Conservation (phyloP, 2,113 vertebrate species). For the Haemorhous mexicanus region DNA sequence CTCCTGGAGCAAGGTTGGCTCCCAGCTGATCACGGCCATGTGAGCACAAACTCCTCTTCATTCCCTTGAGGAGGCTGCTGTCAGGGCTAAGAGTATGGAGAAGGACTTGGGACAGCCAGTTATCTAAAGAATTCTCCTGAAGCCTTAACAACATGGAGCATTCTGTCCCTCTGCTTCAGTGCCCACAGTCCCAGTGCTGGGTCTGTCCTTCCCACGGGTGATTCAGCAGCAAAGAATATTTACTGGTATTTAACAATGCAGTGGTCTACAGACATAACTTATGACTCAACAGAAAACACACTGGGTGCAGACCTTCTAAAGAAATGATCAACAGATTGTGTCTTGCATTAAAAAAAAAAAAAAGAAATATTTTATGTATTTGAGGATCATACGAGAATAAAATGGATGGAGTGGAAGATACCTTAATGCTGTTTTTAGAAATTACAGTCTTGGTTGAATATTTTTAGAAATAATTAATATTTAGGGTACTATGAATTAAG, state of each 20-base stretch:
- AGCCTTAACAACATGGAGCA: neutral
- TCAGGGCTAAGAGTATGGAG: neutral
- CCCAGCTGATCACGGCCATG: neutral
- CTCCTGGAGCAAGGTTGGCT: neutral
- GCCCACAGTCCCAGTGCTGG: neutral
- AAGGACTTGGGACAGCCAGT: neutral
- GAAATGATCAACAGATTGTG: neutral
- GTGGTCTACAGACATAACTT: neutral
- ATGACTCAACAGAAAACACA: neutral
- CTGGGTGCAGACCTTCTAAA: neutral
- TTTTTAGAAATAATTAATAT: slow-evolving; percentile 29
- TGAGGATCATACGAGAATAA: neutral
- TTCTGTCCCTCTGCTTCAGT: neutral
- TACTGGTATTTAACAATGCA: neutral
- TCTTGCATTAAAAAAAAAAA: neutral
- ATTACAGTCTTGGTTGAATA: neutral
- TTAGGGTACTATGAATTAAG: slow-evolving; percentile 15
- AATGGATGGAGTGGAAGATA: neutral
- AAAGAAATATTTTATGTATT: neutral
- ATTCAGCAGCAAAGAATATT: slow-evolving; percentile 3
- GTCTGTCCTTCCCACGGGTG: neutral
- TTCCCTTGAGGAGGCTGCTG: neutral
- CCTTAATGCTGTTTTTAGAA: neutral
- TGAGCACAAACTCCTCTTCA: neutral
- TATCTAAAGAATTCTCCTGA: neutral